Conservation (phyloP, 2,797 vertebrate species). For the Cossypha heuglini region DNA sequence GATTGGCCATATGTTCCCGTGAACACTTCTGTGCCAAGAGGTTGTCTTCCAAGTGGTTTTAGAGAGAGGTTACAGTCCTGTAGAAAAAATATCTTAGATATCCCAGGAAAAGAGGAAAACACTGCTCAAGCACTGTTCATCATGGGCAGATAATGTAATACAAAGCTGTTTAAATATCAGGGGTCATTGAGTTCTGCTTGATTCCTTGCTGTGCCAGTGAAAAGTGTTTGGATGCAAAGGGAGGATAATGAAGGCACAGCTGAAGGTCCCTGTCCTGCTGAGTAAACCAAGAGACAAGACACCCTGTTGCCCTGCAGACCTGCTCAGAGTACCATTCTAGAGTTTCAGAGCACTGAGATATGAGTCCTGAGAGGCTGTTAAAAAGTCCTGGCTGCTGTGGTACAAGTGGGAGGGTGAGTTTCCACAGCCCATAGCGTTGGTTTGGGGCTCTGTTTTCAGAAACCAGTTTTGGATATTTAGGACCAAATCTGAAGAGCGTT, state of each 20-base stretch:
- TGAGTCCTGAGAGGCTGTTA: not conserved
- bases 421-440: not conserved
- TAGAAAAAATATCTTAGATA: not conserved
- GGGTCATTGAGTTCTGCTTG: not conserved
- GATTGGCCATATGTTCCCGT: not conserved
- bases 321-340: not conserved
- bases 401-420: not conserved
- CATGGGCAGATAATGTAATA: not conserved
- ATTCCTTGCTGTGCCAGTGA: not conserved
- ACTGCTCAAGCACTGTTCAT: not conserved
- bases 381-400: not conserved
- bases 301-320: not conserved
- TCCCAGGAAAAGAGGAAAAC: not conserved
- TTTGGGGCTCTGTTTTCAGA: not conserved
- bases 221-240: not conserved
- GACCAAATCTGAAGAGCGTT: not conserved
- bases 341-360: not conserved
- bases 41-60: not conserved
- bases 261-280: not conserved
- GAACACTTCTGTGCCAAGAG: not conserved
- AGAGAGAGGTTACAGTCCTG: not conserved
- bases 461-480: not conserved
- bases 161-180: not conserved
- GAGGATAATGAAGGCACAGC: not conserved
- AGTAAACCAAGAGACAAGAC: not conserved